Conservation (phyloP, 2,888 invertebrate species). For the Hirtodrosophila alboralis region DNA sequence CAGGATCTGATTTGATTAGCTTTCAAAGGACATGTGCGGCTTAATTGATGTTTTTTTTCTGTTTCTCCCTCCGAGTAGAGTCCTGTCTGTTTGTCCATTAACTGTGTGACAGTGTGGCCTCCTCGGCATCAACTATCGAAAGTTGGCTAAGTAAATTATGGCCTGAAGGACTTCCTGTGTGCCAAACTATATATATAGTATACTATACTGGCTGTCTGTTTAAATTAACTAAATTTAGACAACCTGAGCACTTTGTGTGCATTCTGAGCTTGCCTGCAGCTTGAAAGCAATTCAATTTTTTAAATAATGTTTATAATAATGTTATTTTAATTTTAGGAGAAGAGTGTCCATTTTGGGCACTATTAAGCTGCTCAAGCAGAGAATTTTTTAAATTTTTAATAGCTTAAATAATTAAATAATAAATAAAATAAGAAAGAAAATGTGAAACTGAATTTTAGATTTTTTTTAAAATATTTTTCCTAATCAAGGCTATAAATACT, state of each 20-base stretch:
- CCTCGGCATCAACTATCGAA: constrained; percentile 30
- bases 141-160: constrained; percentile 43
- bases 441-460: too few species aligned
- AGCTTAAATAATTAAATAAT: too few species aligned
- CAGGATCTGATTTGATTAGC: constrained; percentile 33
- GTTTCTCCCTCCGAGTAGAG: too few species aligned
- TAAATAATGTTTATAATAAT: too few species aligned
- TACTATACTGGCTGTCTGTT: constrained; percentile 1
- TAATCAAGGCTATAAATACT: too few species aligned
- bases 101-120: constrained; percentile 8
- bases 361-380: too few species aligned
- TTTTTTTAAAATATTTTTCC: too few species aligned
- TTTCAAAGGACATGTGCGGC: constrained; percentile 29
- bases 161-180: constrained; percentile 20
- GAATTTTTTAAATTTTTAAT: too few species aligned
- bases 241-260: constrained; percentile 13
- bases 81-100: not conserved
- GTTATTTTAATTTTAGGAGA: too few species aligned
- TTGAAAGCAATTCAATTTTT: constrained; percentile 5
- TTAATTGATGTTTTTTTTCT: constrained; percentile 31
- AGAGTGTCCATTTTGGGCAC: too few species aligned
- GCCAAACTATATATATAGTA: not conserved
- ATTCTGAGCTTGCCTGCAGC: constrained; percentile 6
- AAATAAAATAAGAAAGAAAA: too few species aligned
- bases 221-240: constrained; percentile 17